Evolutionary conservation across 2,888 invertebrate species (phyloP), one percentile per base, ranked within the genome.

Genomic region (Zhengitettix transpicula): DNA sequence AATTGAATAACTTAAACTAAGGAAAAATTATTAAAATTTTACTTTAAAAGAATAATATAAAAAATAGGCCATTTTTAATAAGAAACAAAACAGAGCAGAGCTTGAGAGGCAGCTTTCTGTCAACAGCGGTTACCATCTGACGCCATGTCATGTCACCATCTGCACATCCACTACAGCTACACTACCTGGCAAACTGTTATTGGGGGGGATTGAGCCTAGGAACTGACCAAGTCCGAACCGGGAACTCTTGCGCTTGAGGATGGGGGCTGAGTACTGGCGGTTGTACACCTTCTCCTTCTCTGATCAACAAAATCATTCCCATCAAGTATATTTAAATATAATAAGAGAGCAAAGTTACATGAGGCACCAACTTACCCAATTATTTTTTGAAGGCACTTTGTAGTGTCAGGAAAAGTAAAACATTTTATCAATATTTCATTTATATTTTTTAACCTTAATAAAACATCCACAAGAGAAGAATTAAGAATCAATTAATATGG

Each of bases 251-350:
- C 93, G 81, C 75, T 92, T 92, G 68, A 95, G 81, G 69, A 94
- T 85, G n/a, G 96, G 95, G 55, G 95, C 95, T 17, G 95, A 95
- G 73, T 91, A 89, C 77, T 96, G 96, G 10, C 96, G 84, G 68
- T 83, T 87, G 75, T 90, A 89, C 66, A 88, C 83, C 73, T 89
- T 90, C 74, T 91, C 91, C 72, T 88, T 89, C 67, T 87, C 86
- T 77, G 79, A 17, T 55, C 11, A n/a, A 55, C 55, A 55, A 41
- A 55, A 55, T 41, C 47, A 47, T 47, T 47, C n/a, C 47, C 47
- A 47, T 47, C 47, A 47, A 47, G 47, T n/a, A 47, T 47, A n/a
- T 7, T 47, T 47, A 12, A 47, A 47, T 47, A 47, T 47, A 47
- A 47, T 47, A 47, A 47, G 47, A 14, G 12, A n/a, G 47, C n/a